These are phyloP conservation scores for Diachasmimorpha longicaudata DNA, from an alignment of 1,140 invertebrate genomes.

Conservation along the genomic window DNA sequence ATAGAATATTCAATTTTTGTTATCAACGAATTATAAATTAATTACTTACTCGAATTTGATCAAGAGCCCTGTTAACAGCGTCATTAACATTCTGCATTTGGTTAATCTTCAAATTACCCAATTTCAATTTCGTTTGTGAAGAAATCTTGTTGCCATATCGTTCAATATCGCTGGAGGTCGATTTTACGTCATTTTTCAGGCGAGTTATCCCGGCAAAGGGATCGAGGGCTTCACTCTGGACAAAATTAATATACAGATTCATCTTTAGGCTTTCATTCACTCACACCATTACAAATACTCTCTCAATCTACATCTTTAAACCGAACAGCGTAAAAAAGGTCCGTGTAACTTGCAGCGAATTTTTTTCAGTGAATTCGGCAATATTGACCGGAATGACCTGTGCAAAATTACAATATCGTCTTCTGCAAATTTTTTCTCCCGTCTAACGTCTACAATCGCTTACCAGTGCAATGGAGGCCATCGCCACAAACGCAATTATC, in stretches of 20 bases:
- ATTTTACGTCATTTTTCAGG: constrained; percentile 7
- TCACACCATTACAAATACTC: too few species aligned
- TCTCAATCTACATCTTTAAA: too few species aligned
- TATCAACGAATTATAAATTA: not conserved
- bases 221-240: not conserved
- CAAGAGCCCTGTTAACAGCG: not conserved
- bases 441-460: not conserved
- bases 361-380: too few species aligned
- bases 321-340: too few species aligned
- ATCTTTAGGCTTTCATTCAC: too few species aligned
- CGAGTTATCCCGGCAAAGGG: not conserved
- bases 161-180: not conserved
- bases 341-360: too few species aligned
- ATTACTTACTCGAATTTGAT: constrained; percentile 1
- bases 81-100: constrained; percentile 16
- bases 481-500: not conserved
- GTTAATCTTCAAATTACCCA: constrained; percentile 14
- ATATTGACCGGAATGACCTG: too few species aligned
- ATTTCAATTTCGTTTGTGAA: not conserved
- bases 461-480: not conserved
- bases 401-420: too few species aligned
- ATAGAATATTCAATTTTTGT: too few species aligned
- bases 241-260: not conserved
- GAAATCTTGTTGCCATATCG: not conserved
- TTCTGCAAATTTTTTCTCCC: too few species aligned